A percentile compares a stretch with the other conserved stretches of the same genome.
Evolutionary conservation across 2,888 invertebrate genomes (phyloP).

Genomic region (Gari tellinella): DNA sequence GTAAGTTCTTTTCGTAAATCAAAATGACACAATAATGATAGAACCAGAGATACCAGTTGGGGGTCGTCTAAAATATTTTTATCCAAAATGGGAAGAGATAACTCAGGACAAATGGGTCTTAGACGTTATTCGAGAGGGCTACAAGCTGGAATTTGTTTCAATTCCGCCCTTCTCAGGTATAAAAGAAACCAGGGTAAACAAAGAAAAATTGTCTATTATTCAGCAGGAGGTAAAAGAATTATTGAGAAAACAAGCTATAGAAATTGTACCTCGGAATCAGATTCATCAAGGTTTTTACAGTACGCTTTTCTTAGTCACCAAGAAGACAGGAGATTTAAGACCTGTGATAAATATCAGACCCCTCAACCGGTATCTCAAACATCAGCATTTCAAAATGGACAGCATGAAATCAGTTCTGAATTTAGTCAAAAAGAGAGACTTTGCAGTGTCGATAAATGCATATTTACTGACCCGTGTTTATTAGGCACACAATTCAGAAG

Average conservation of each 20-base stretch:
- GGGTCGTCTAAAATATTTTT: conserved; percentile 21
- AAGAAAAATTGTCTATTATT: conserved; percentile 23
- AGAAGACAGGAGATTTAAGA: conserved; percentile 35
- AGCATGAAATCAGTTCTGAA: conserved; percentile 32
- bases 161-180: conserved; percentile 33
- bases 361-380: conserved; percentile 41
- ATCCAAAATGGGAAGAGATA: conserved; percentile 26
- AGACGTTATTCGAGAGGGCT: conserved; percentile 12
- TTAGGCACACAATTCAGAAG: too few species aligned
- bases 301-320: conserved; percentile 39
- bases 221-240: conserved; percentile 35
- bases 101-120: conserved; percentile 42
- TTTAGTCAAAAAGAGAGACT: conserved; percentile 33
- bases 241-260: conserved; percentile 33
- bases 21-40: conserved; percentile 14
- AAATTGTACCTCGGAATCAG: conserved; percentile 13
- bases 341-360: conserved; percentile 50
- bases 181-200: conserved; percentile 1
- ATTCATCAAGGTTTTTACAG: conserved; percentile 43
- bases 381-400: conserved; percentile 56
- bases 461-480: conserved; percentile 41
- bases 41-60: conserved; percentile 48
- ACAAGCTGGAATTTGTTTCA: conserved; percentile 23
- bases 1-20: conserved; percentile 34
- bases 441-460: conserved; percentile 40